These are phyloP conservation scores for Centropus unirufus DNA, from an alignment of 2,113 vertebrate species.

Conservation along the genomic window DNA sequence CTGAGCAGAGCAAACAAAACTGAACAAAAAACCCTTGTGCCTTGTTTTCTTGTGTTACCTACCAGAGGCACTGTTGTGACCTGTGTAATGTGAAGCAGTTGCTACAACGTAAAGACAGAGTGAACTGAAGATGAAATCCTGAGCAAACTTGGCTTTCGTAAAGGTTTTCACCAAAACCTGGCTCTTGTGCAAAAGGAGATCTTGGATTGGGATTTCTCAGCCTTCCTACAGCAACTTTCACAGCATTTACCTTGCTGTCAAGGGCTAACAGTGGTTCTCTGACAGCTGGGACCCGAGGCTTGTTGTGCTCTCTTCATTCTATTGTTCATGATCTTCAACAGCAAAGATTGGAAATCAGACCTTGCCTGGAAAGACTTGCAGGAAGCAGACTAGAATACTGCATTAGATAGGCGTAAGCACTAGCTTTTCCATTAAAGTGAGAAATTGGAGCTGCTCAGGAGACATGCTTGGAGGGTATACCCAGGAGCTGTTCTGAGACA, in stretches of 20 bases:
- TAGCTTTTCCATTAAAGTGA: neutral
- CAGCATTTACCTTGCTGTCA: neutral
- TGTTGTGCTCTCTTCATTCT: neutral
- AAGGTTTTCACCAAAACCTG: neutral
- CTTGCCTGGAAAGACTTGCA: neutral
- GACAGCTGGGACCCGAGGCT: rapidly evolving
- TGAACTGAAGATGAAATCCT: neutral
- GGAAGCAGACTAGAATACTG: neutral
- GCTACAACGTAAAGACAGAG: neutral
- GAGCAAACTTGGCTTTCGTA: neutral
- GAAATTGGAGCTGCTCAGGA: neutral
- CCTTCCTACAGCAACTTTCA: neutral
- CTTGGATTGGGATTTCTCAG: neutral
- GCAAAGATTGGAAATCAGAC: neutral
- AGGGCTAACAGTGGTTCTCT: neutral
- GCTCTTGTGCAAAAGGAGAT: neutral
- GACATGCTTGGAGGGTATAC: neutral
- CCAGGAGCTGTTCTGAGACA: neutral
- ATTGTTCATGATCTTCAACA: neutral
- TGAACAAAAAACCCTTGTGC: neutral
- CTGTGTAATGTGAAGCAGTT: neutral
- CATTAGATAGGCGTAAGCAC: neutral
- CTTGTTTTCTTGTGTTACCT: neutral
- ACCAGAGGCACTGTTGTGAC: neutral
- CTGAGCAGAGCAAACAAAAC: neutral